A percentile compares a stretch with the other conserved stretches of the same genome.
Conservation (phyloP, 1,140 invertebrate species). For the Papilio xuthus region DNA sequence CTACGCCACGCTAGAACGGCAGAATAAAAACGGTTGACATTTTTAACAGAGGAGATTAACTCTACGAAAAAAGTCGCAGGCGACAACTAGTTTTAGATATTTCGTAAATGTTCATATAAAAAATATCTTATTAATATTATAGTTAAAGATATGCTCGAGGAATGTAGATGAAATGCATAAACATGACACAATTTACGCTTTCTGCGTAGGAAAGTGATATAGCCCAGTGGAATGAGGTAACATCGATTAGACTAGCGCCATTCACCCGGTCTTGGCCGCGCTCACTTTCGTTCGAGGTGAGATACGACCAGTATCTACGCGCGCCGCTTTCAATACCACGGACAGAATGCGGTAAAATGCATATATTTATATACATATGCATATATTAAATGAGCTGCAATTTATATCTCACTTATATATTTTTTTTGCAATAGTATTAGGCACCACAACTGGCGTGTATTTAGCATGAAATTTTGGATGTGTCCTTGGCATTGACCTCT, state of each 20-base stretch:
- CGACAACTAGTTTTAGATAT: no score
- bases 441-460: no score
- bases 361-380: slow-evolving; percentile 5
- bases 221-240: slow-evolving; percentile 65
- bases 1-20: no score
- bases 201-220: slow-evolving; percentile 74
- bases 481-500: no score
- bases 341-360: slow-evolving; percentile 11
- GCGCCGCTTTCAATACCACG: slow-evolving; percentile 22
- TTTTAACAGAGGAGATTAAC: no score
- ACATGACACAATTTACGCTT: slow-evolving; percentile 62
- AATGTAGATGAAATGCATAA: slow-evolving; percentile 42
- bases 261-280: slow-evolving; percentile 53
- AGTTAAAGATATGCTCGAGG: slow-evolving; percentile 11
- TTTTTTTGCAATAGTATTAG: no score
- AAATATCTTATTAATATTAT: neutral
- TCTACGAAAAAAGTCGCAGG: no score
- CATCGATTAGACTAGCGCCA: slow-evolving; percentile 54
- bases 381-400: neutral
- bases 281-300: slow-evolving; percentile 67
- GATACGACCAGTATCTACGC: slow-evolving; percentile 40
- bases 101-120: neutral
- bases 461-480: no score
- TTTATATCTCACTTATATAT: neutral
- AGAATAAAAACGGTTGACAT: no score